Percentiles rank a stretch among this genome's conserved stretches.
Conservation (phyloP, 2,113 vertebrate genomes). For the Python bivittatus region DNA sequence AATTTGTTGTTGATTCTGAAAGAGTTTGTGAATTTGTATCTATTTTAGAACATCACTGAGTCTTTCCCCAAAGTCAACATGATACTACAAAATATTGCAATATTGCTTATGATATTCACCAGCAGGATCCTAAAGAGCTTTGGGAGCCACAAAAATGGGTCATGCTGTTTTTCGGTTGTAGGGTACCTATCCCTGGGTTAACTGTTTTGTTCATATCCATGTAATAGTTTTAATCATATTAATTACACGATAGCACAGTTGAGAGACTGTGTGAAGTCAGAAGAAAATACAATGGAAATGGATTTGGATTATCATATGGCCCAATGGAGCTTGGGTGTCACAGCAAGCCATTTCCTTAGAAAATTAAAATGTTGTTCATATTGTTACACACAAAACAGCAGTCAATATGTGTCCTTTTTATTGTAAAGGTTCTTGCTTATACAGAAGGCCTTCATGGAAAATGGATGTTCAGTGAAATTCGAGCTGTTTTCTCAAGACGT, state of each 20-base stretch:
- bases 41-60: too few species aligned
- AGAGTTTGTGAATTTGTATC: too few species aligned
- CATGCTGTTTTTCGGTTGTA: too few species aligned
- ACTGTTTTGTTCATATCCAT: neutral
- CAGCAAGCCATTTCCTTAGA: neutral
- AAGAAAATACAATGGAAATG: neutral
- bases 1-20: too few species aligned
- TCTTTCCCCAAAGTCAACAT: too few species aligned
- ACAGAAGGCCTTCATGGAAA: constrained; percentile 97
- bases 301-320: neutral
- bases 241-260: neutral
- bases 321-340: neutral
- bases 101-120: too few species aligned
- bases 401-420: constrained; percentile 9
- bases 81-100: too few species aligned
- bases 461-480: constrained; percentile 99
- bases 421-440: constrained; percentile 87
- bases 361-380: neutral
- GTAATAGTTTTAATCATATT: neutral
- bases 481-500: constrained; percentile 93
- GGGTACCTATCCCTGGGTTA: neutral
- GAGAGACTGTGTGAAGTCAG: neutral
- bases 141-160: too few species aligned
- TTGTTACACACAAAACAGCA: constrained; percentile 2
- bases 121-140: too few species aligned